Evolutionary conservation across 2,113 vertebrate species (phyloP).

Genomic region (Dromaius novaehollandiae): DNA sequence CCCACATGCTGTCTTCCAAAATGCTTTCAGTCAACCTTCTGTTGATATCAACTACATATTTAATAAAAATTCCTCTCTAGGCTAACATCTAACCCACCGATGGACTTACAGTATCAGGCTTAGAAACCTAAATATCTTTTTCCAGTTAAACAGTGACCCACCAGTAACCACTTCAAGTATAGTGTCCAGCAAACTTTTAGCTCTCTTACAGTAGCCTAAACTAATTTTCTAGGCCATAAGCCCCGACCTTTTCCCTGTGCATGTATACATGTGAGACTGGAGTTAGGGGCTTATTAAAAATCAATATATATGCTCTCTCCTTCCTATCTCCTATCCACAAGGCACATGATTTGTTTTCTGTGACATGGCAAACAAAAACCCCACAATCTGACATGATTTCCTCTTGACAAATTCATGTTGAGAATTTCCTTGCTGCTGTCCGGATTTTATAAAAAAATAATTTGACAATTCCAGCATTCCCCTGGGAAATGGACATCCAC

Average conservation of each 20-base stretch:
- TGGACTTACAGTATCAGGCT: background rate
- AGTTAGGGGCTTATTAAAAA: background rate
- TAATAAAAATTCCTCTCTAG: background rate
- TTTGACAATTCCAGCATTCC: background rate
- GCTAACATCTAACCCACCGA: background rate
- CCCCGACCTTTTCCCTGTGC: background rate
- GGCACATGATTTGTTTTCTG: background rate
- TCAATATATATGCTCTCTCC: background rate
- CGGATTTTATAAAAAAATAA: background rate
- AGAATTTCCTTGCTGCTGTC: background rate
- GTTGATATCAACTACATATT: background rate
- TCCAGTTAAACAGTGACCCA: background rate
- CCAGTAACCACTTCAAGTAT: background rate
- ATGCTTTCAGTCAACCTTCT: background rate
- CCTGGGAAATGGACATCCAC: background rate
- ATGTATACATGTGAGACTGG: background rate
- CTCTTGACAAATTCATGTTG: background rate
- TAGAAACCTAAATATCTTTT: background rate
- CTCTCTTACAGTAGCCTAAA: background rate
- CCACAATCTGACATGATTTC: background rate
- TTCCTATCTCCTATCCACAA: background rate
- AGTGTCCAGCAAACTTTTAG: background rate
- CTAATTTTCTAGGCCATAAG: background rate
- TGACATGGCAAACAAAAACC: background rate
- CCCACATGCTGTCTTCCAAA: background rate